A percentile compares a stretch with the other conserved stretches of the same genome.
phyloP scores from a whole-genome alignment of 2,797 vertebrate genomes.

The Protosalanx chinensis region DNA sequence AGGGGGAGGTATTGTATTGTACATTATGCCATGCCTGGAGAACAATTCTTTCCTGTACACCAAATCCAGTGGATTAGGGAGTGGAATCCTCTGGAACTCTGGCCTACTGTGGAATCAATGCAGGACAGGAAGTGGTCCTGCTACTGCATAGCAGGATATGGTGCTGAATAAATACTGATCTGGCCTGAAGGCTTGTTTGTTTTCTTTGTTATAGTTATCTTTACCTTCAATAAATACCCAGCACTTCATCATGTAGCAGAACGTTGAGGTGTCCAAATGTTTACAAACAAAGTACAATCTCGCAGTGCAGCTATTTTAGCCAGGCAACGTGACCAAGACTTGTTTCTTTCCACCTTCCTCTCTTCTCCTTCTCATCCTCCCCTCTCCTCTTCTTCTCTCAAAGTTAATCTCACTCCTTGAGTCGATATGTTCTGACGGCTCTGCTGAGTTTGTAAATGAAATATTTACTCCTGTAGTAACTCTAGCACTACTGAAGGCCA shows the following conservation, averaged over 20 bases:
- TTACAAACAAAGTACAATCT: too few relatives aligned
- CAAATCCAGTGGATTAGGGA: constrained; percentile 25
- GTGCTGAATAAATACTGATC: constrained; percentile 48
- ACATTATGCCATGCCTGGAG: constrained; percentile 30
- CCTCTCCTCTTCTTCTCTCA: background rate
- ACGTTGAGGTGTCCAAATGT: too few relatives aligned
- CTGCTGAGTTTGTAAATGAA: constrained; percentile 51
- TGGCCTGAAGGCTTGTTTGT: constrained; percentile 23
- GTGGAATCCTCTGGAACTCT: constrained; percentile 15
- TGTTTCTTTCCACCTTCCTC: constrained; percentile 28
- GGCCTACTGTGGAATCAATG: constrained; percentile 41
- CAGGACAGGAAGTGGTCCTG: constrained; percentile 50
- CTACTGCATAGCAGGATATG: constrained; percentile 53
- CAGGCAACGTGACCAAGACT: too few relatives aligned
- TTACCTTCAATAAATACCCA: constrained; percentile 5
- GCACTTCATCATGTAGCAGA: background rate
- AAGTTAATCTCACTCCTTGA: background rate
- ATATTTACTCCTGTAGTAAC: constrained; percentile 64
- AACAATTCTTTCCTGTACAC: constrained; percentile 46
- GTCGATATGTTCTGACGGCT: constrained; percentile 45
- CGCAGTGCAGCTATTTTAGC: too few relatives aligned
- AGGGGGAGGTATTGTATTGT: constrained; percentile 4
- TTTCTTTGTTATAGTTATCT: constrained; percentile 44
- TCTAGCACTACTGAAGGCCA: constrained; percentile 38
- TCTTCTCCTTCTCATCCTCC: constrained; percentile 18